Evolutionary conservation across 2,888 invertebrate genomes (phyloP), one percentile per base, ranked within the genome.

Genomic region (Polyommatus iphigenia): DNA sequence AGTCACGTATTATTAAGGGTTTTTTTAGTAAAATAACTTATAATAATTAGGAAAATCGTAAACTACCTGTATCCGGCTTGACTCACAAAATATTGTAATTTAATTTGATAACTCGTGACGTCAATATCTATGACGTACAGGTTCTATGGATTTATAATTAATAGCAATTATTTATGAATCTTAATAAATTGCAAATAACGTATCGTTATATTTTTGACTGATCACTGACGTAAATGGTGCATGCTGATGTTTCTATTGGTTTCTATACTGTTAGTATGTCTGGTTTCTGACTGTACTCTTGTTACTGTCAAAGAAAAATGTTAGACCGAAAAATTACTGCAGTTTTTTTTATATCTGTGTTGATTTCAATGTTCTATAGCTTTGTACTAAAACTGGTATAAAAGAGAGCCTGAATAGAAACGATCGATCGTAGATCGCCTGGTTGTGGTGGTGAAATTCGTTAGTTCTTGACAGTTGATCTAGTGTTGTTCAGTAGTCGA

Each of bases 401-500:
- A 46, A 46, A 46, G 46, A 13, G 10, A 46, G 46, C 3, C 13
- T 46, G 46, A 46, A 10, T 46, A 10, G 10, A 46, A 46, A 46
- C 3, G 10, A 46, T 46, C 46, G 46, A 46, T 20, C 20, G n/a
- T 20, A 20, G 36, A 36, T 36, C 36, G 36, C 6, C 6, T 6
- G 36, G 41, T 41, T 41, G 8, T n/a, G n/a, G n/a, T n/a, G n/a
- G 46, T 46, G 13, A 46, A 62, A 62, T 13, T 62, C 13, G 24
- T 13, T 24, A 32, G 24, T 67, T 32, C 29, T 2, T 18, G 29
- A 32, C 15, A 67, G 15, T 15, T 15, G 24, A 24, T 24, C 10
- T 67, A 67, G 67, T 32, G 67, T 29, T 67, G 29, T 67, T 32
- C 67, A 29, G 67, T 32, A 15, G 32, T 67, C 67, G 67, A 67